Evolutionary conservation across 2,888 invertebrate species (phyloP), one percentile per base, ranked within the genome.

Genomic region (Maniola hyperantus): DNA sequence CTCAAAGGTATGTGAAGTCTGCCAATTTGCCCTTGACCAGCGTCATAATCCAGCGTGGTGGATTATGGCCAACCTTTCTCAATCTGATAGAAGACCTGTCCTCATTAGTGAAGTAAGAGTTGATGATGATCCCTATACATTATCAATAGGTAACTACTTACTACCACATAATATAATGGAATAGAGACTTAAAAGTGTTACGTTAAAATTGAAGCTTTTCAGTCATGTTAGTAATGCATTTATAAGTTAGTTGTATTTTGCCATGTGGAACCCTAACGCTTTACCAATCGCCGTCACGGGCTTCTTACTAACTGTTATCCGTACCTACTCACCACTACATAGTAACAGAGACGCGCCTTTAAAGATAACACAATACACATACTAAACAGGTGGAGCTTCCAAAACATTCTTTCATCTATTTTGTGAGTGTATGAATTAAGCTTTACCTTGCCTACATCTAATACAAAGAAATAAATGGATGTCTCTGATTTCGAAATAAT

Each of bases 291-390:
- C 62, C 62, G 53, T 62, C 62, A 62, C 62, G 62, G 59, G 46
- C 65, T 50, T 65, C 65, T 67, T 66, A 67, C 64, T 61, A 53
- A 69, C 71, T 68, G 70, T 71, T 71, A 69, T 71, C 58, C 64
- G 67, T 62, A 63, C 69, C 58, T 11, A 59, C 71, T 65, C 26
- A 58, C 71, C 64, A 68, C 68, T 66, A 72, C 67, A 69, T 68
- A 69, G 51, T 58, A 51, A 68, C 26, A 53, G 44, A 48, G 34
- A 68, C 58, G 62, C 46, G 50, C 58, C 55, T 65, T 57, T 18
- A 33, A 62, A 53, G n/a, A 11, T 39, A 34, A 62, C 62, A 58
- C 53, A 51, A 34, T 53, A 18, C 58, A 58, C 63, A 59, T 62
- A 62, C 53, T 26, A 42, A 62, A 53, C 42, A 62, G 53, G 26